A percentile compares a stretch with the other conserved stretches of the same genome.
phyloP scores from a whole-genome alignment of 1,140 invertebrate species.

The Phymorhynchus buccinoides region DNA sequence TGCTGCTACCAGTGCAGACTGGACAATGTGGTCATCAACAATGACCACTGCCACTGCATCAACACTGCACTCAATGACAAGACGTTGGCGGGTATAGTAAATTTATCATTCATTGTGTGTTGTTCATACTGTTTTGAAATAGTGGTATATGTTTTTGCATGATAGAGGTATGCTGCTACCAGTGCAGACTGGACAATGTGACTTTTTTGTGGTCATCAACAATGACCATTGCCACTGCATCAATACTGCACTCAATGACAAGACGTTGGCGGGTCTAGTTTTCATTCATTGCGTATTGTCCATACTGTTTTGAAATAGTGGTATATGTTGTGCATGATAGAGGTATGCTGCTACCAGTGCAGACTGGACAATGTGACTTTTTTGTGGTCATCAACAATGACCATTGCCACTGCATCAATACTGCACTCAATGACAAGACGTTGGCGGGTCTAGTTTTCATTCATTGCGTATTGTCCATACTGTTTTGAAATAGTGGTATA shows the following conservation, averaged over 20 bases:
- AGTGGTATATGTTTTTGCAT: too few relatives aligned
- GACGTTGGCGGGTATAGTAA: not conserved
- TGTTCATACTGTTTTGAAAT: too few relatives aligned
- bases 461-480: too few relatives aligned
- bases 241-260: not conserved
- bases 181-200: constrained; percentile 25
- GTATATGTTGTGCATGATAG: too few relatives aligned
- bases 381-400: constrained; percentile 21
- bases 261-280: not conserved
- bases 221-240: constrained; percentile 26
- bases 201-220: too few relatives aligned
- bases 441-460: too few relatives aligned
- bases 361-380: constrained; percentile 28
- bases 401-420: constrained; percentile 30
- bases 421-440: not conserved
- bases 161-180: constrained; percentile 28
- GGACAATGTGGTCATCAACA: constrained; percentile 31
- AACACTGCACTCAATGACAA: not conserved
- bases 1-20: constrained; percentile 24
- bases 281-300: too few relatives aligned
- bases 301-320: too few relatives aligned
- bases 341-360: constrained; percentile 26
- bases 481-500: too few relatives aligned
- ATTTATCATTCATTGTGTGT: too few relatives aligned
- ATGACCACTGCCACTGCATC: constrained; percentile 25